Conservation (phyloP, 2,888 invertebrate species). For the Bombyx huttoni region DNA sequence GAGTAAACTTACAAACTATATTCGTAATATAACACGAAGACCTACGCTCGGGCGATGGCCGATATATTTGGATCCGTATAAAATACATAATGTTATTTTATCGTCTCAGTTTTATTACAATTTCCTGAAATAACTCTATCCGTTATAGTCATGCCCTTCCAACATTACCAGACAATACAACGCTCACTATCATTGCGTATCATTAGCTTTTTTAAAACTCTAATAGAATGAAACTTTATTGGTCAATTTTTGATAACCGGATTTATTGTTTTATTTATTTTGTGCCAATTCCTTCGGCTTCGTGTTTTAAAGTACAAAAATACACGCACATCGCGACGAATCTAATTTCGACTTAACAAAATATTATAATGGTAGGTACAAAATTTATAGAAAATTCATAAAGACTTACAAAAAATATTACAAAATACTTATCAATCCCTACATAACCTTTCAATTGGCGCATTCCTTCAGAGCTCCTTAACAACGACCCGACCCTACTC, state of each 20-base stretch:
- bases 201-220: conserved; percentile 49
- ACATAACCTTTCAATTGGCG: conserved; percentile 58
- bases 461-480: conserved; percentile 56
- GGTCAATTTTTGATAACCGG: conserved; percentile 33
- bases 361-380: conserved; percentile 49
- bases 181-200: conserved; percentile 60
- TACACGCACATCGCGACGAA: conserved; percentile 54
- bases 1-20: conserved; percentile 64
- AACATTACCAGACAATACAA: conserved; percentile 66
- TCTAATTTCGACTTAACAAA: conserved; percentile 41
- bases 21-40: conserved; percentile 63
- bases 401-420: conserved; percentile 38
- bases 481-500: conserved; percentile 20
- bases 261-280: conserved; percentile 35
- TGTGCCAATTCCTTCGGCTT: conserved; percentile 67
- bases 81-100: conserved; percentile 59
- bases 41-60: conserved; percentile 26
- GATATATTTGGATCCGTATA: conserved; percentile 57
- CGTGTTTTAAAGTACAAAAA: conserved; percentile 62
- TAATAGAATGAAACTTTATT: conserved; percentile 58
- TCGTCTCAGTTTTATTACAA: conserved; percentile 63
- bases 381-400: conserved; percentile 35
- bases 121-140: conserved; percentile 70
- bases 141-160: conserved; percentile 44
- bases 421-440: conserved; percentile 50